A percentile compares a stretch with the other conserved stretches of the same genome.
Conservation (phyloP, 2,888 invertebrate genomes). For the Bursaphelenchus okinawaensis region DNA sequence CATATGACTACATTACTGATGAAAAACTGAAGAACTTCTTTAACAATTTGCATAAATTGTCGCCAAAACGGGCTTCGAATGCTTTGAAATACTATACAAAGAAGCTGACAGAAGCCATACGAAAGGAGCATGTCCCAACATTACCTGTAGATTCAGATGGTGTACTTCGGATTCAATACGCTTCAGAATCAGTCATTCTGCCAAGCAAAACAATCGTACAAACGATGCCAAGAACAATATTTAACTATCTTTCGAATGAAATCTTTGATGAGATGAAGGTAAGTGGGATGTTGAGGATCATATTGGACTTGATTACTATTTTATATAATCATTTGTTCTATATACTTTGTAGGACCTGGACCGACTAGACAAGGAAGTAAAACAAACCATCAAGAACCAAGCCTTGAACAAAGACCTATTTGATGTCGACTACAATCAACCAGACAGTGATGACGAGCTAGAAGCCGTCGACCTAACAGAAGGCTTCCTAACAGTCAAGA, state of each 20-base stretch:
- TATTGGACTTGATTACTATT: no score
- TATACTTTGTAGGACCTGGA: background rate
- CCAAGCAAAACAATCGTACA: background rate
- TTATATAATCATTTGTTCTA: no score
- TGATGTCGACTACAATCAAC: background rate
- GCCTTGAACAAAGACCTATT: background rate
- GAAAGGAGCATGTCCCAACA: background rate
- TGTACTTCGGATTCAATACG: background rate
- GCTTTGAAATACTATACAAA: slow-evolving; percentile 5
- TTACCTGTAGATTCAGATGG: background rate
- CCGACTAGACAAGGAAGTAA: background rate
- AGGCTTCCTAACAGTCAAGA: background rate
- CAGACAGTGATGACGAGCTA: background rate
- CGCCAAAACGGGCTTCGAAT: slow-evolving; percentile 2
- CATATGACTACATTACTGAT: slow-evolving; percentile 7
- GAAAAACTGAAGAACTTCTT: background rate
- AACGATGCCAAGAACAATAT: background rate
- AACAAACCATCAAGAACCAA: background rate
- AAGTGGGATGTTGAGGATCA: no score
- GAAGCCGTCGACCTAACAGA: background rate
- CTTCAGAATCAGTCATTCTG: background rate
- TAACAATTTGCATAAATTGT: background rate
- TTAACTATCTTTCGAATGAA: slow-evolving; percentile 7
- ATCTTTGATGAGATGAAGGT: background rate
- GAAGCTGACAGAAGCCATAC: background rate